Base-by-base conservation (phyloP, 2,797 vertebrate genomes). In the Dicrostonyx torquatus region DNA sequence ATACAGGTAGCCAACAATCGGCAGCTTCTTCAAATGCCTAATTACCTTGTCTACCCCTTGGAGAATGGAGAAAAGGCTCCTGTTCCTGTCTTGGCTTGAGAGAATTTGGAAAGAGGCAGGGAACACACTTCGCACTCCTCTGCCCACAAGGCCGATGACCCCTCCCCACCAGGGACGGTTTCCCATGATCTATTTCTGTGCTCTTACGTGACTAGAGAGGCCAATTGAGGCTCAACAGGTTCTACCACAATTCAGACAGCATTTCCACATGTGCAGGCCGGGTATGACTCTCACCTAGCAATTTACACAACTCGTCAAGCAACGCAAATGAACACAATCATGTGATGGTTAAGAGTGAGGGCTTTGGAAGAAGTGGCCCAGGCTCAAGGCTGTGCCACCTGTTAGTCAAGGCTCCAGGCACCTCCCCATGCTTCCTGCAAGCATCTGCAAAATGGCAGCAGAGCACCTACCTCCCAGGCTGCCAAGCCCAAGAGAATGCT, bases 181-280 rank as follows among this genome's bases (percentile, higher is more conserved):
- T 97, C 96, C 95, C 96, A 97, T 86, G 93, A 92, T 97, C 97
- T 97, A 96, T 97, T 97, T 97, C 93, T 94, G 94, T 78, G 87
- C 83, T 96, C 82, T 96, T 92, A 91, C 64, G 40, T 84, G 96
- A 94, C 72, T 29, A 50, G 94, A 0, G 60, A 93, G 93, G 94
- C 92, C 45, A 55, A 92, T 17, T 82, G 90, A 96, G 95, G 93
- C 93, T 78, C 96, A 86, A 95, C 97, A 97, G 97, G 97, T 96
- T 95, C 87, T 93, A 82, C 97, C 93, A 83, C 96, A 96, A 95
- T 88, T 83, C 91, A 70, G 73, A 77, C 43, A 24, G 94, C 37
- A 77, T 94, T 96, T 94, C 94, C 87, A 94, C 96, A 89, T 40
- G 91, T 83, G 93, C 93, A 3, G 66, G 84, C 93, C 58, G 13